phyloP scores from a whole-genome alignment of 2,113 vertebrate genomes.

The Carlito syrichta region DNA sequence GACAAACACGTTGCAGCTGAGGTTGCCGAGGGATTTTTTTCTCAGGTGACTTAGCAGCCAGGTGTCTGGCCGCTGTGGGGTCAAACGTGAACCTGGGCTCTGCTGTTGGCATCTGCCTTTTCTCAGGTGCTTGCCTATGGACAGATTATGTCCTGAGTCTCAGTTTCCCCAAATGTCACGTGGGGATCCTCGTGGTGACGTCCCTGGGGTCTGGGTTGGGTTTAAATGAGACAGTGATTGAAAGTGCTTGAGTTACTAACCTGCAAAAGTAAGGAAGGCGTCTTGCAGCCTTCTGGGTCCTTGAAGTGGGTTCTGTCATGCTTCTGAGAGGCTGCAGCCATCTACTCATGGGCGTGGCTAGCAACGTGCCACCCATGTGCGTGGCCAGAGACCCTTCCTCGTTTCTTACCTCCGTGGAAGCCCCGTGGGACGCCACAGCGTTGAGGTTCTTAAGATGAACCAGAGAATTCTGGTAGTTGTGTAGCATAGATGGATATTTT shows the following conservation, averaged over 20 bases:
- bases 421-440: background rate
- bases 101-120: background rate
- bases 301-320: background rate
- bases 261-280: no score
- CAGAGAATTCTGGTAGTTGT: background rate
- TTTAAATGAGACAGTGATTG: background rate
- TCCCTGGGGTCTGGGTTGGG: background rate
- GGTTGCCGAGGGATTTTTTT: fast-evolving
- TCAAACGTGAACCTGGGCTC: fast-evolving
- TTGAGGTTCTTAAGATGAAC: background rate
- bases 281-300: background rate
- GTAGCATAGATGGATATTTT: no score
- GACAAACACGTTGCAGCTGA: background rate
- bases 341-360: background rate
- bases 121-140: background rate
- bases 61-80: background rate
- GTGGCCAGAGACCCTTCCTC: no score
- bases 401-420: no score
- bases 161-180: background rate
- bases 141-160: background rate
- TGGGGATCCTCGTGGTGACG: background rate
- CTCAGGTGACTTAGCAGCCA: background rate
- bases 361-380: background rate
- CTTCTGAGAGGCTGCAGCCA: background rate
- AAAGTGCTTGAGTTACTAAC: fast-evolving